Evolutionary conservation across 1,140 invertebrate genomes (phyloP).

Genomic region (Ectropis grisescens): DNA sequence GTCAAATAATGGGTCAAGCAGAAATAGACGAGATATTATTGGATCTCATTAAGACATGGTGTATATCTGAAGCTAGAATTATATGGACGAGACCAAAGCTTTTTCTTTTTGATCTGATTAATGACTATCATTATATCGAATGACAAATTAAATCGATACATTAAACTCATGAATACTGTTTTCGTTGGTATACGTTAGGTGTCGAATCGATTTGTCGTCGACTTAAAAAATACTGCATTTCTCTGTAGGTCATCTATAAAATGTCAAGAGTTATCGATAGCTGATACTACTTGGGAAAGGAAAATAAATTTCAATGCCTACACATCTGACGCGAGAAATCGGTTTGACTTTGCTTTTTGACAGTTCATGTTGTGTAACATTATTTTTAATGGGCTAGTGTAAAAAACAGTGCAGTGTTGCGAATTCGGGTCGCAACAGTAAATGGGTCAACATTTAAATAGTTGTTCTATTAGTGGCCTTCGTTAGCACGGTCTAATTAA

Average conservation of each 20-base stretch:
- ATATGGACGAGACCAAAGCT: no score
- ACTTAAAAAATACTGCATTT: no score
- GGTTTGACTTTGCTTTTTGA: conserved; percentile 33
- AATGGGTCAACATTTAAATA: conserved; percentile 59
- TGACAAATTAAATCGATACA: no score
- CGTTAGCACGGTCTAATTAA: conserved; percentile 60
- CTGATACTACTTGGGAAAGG: conserved; percentile 21
- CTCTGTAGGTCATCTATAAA: no score
- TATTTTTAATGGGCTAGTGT: conserved; percentile 49
- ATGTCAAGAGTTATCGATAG: no score
- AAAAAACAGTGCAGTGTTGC: conserved; percentile 51
- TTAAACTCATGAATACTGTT: no score
- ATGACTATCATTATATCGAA: no score
- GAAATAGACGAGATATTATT: conserved; percentile 41
- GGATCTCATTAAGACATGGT: conserved; percentile 33
- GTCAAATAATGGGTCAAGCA: conserved; percentile 41
- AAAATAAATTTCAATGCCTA: conserved; percentile 24
- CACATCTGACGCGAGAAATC: conserved; percentile 28
- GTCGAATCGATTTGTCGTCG: no score
- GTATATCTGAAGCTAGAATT: no score
- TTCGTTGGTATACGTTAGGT: no score
- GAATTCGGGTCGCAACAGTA: conserved; percentile 47
- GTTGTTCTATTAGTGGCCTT: conserved; percentile 35
- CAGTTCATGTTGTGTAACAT: conserved; percentile 47
- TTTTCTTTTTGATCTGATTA: no score